Conservation (phyloP, 2,888 invertebrate genomes). For the Acleris literana region DNA sequence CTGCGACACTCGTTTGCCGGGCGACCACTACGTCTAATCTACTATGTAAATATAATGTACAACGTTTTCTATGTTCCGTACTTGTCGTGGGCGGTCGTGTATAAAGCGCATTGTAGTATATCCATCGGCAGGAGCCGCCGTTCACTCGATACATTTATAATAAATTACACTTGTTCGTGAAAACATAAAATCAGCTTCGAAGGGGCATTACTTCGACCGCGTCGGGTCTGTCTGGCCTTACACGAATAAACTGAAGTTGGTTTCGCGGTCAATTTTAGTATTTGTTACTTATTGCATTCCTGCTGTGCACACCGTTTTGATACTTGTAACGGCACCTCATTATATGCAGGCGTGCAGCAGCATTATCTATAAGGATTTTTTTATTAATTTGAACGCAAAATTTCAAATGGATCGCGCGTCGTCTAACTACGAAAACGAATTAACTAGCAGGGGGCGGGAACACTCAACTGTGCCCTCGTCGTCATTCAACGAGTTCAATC, state of each 20-base stretch:
- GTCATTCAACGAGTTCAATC: too few relatives aligned
- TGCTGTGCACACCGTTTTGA: slow-evolving; percentile 3
- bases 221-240: too few relatives aligned
- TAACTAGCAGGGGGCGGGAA: too few relatives aligned
- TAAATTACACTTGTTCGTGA: too few relatives aligned
- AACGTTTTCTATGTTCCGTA: slow-evolving; percentile 38
- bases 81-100: not conserved
- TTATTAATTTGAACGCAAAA: slow-evolving; percentile 19
- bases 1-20: not conserved
- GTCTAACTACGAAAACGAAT: not conserved
- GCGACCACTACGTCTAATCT: not conserved
- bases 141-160: not conserved
- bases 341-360: too few relatives aligned
- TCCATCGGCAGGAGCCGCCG: not conserved
- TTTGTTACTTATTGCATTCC: slow-evolving; percentile 26
- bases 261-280: not conserved
- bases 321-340: not conserved
- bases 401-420: slow-evolving; percentile 15
- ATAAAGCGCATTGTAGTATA: not conserved
- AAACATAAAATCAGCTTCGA: too few relatives aligned
- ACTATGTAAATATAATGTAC: slow-evolving; percentile 51
- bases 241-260: too few relatives aligned
- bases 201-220: too few relatives aligned
- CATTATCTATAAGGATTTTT: slow-evolving; percentile 11
- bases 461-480: too few relatives aligned